These are phyloP conservation scores for Cinclus cinclus DNA, from an alignment of 2,113 vertebrate genomes.

Conservation along the genomic window DNA sequence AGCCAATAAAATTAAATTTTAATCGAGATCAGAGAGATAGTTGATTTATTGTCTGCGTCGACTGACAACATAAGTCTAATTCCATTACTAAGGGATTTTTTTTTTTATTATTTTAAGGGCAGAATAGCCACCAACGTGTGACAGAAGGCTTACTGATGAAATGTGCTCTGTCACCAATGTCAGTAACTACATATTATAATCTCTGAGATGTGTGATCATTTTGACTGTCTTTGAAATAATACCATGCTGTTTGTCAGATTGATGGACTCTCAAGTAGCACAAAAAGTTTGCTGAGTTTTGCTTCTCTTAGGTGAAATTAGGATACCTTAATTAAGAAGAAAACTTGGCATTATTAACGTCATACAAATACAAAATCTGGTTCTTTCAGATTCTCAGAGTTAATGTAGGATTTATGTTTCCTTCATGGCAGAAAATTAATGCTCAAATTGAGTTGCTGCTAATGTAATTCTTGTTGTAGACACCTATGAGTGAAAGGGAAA, in stretches of 20 bases:
- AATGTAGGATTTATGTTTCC: neutral
- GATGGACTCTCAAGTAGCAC: neutral
- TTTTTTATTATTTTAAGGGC: neutral
- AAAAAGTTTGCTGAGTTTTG: neutral
- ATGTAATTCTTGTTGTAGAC: neutral
- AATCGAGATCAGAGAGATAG: neutral
- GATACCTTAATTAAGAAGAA: constrained; percentile 9
- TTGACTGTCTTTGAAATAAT: constrained; percentile 38
- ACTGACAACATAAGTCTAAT: constrained; percentile 14
- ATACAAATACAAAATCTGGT: neutral
- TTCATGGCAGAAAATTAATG: neutral
- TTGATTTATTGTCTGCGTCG: neutral
- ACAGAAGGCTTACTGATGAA: constrained; percentile 44
- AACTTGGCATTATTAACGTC: neutral
- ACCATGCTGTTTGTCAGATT: constrained; percentile 13
- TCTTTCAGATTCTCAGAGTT: neutral
- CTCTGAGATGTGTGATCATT: constrained; percentile 9
- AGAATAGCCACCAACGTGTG: neutral
- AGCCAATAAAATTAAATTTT: constrained; percentile 2
- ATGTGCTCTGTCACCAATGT: constrained; percentile 34
- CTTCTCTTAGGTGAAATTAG: neutral
- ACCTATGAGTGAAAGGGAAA: neutral
- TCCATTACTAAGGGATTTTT: neutral
- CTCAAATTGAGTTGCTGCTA: neutral
- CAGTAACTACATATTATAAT: constrained; percentile 1